A percentile compares a stretch with the other conserved stretches of the same genome.
These are phyloP conservation scores for Diarsia dahlii DNA, from an alignment of 2,888 invertebrate species.

Conservation along the genomic window DNA sequence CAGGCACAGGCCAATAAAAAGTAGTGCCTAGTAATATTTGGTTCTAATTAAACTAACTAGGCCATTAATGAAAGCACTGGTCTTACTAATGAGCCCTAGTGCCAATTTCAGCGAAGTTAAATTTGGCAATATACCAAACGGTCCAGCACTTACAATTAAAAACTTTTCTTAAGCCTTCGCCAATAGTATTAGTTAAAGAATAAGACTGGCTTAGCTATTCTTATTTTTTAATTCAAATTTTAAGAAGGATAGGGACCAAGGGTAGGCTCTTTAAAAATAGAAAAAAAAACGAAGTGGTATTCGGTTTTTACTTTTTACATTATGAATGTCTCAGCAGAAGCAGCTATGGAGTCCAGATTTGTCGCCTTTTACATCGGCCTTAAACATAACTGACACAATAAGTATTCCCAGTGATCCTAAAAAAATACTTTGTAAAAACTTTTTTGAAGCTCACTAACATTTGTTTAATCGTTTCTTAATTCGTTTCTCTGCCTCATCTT, in stretches of 20 bases:
- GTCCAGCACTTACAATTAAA: constrained; percentile 17
- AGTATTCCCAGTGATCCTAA: no score
- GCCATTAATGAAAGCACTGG: constrained; percentile 13
- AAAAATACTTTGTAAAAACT: no score
- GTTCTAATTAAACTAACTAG: not conserved
- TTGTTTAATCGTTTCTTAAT: no score
- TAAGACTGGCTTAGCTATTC: not conserved
- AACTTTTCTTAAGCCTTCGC: constrained; percentile 17
- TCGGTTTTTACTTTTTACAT: not conserved
- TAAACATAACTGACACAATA: no score
- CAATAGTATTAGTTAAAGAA: constrained; percentile 8
- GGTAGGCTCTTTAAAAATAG: no score
- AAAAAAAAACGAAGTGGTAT: not conserved
- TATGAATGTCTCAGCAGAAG: not conserved
- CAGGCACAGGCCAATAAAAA: no score
- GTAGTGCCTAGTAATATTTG: no score
- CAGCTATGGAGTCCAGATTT: not conserved
- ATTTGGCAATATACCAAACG: constrained; percentile 34
- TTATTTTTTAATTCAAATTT: no score
- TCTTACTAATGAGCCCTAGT: constrained; percentile 19
- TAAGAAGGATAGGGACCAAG: not conserved
- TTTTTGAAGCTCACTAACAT: no score
- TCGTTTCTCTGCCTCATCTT: no score
- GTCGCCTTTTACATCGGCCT: no score
- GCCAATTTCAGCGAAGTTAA: constrained; percentile 17